These are phyloP conservation scores for Trachymyrmex septentrionalis DNA, from an alignment of 1,140 invertebrate species.

Conservation along the genomic window DNA sequence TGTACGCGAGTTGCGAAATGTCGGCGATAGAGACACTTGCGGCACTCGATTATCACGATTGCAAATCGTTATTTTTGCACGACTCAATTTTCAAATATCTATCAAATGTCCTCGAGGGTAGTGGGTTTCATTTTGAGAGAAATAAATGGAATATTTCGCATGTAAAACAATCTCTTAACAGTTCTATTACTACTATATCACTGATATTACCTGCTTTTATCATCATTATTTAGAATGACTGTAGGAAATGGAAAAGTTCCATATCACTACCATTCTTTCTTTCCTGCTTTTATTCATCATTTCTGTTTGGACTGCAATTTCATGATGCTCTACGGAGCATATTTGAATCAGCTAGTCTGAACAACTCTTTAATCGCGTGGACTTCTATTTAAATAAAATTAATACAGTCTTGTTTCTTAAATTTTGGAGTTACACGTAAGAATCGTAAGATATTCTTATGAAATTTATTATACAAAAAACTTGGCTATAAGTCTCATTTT, in stretches of 20 bases:
- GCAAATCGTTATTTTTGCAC: slow-evolving; percentile 16
- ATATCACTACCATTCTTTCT: slow-evolving; percentile 18
- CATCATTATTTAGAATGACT: not conserved
- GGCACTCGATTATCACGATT: slow-evolving; percentile 27
- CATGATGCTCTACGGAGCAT: not conserved
- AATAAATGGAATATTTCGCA: not conserved
- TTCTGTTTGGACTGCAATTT: slow-evolving; percentile 63
- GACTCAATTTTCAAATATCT: slow-evolving; percentile 30
- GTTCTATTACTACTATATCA: slow-evolving; percentile 43
- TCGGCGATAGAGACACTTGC: not conserved
- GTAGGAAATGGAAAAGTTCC: slow-evolving; percentile 40
- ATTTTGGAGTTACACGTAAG: slow-evolving; percentile 31
- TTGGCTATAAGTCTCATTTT: not conserved
- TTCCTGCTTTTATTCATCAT: slow-evolving; percentile 63
- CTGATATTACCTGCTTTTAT: not conserved
- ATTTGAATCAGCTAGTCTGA: slow-evolving; percentile 22
- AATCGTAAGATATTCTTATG: not conserved
- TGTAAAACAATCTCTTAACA: not conserved
- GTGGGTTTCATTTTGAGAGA: not conserved
- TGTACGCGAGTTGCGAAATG: slow-evolving; percentile 34
- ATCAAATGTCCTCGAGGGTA: not conserved
- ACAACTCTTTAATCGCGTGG: slow-evolving; percentile 57
- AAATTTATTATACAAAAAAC: slow-evolving; percentile 27
- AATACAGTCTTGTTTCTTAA: slow-evolving; percentile 50
- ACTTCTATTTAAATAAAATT: slow-evolving; percentile 55